phyloP scores from a whole-genome alignment of 2,113 vertebrate species.

The Ploceus nigricollis region DNA sequence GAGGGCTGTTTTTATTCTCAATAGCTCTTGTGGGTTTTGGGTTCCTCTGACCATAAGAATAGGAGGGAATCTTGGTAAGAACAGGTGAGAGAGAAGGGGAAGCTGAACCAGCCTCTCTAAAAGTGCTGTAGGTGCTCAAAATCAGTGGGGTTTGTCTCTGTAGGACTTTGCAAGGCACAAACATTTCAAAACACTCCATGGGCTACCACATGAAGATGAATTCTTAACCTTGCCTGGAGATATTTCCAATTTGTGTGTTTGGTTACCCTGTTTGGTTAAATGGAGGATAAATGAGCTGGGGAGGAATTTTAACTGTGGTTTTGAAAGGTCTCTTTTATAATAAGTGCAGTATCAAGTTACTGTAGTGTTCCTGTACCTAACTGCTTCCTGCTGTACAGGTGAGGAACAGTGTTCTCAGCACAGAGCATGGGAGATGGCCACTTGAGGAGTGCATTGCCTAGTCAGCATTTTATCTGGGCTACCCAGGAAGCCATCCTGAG shows the following conservation, averaged over 20 bases:
- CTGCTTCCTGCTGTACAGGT: neutral
- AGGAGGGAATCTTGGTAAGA: neutral
- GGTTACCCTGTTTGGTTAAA: neutral
- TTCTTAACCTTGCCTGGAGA: neutral
- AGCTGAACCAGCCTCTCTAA: neutral
- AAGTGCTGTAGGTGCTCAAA: neutral
- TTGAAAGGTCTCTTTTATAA: neutral
- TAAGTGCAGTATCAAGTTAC: neutral
- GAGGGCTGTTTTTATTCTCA: neutral
- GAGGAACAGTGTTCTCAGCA: neutral
- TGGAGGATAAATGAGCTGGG: neutral
- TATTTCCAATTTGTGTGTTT: neutral
- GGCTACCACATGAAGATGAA: neutral
- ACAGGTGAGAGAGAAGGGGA: neutral
- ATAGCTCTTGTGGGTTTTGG: neutral
- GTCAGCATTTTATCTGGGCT: neutral
- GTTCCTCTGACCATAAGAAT: neutral
- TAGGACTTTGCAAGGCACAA: neutral
- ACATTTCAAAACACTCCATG: neutral
- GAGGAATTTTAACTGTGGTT: neutral
- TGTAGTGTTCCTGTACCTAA: accelerated
- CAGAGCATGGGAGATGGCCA: neutral
- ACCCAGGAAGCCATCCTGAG: neutral
- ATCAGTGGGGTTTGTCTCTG: neutral
- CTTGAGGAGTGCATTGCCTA: neutral